Base-by-base conservation (phyloP, 2,888 invertebrate genomes). In the Tetramorium bicarinatum region DNA sequence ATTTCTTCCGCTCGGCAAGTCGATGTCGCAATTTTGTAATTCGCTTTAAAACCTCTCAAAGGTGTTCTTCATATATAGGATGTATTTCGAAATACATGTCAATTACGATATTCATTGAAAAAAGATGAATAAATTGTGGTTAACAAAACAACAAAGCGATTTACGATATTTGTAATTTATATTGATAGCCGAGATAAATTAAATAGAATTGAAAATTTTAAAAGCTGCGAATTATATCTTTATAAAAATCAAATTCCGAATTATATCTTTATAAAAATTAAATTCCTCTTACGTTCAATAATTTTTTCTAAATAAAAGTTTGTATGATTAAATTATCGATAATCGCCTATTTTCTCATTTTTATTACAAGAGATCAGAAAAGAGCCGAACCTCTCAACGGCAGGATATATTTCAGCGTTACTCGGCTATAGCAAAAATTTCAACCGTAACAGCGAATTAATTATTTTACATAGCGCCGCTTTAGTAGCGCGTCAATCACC, bases 381-480 rank as follows among this genome's bases (percentile, higher is more conserved):
- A 38, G 21, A 34, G 13, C 38, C 13, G 21, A 18, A 2, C 18
- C 11, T 59, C 59, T 71, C 21, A 34, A n/a, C 54, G 34, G 44
- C 69, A 34, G 44, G 56, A 71, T 79, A 79, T 59, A 79, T 79
- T 71, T 79, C 79, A 56, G 21, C 56, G 41, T 56, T 29, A 69
- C 25, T 44, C 3, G 56, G 54, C n/a, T 1, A 13, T 21, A 21
- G 54, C 69, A 69, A 59, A 59, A 80, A 80, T 71, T 47, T 71
- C 59, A 18, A 34, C 34, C 71, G 41, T 56, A 79, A 59, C 34
- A 47, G 79, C 79, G 71, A 47, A 80, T 80, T 71, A 79, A 79
- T 79, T 71, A 79, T 80, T 80, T 80, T 80, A 80, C 79, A 80
- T 80, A 59, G 59, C 59, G 47, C 59, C 79, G 79, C 47, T 80